Evolutionary conservation across 2,113 vertebrate species (phyloP), one percentile per base, ranked within the genome.

Genomic region (Nyctereutes procyonoides): DNA sequence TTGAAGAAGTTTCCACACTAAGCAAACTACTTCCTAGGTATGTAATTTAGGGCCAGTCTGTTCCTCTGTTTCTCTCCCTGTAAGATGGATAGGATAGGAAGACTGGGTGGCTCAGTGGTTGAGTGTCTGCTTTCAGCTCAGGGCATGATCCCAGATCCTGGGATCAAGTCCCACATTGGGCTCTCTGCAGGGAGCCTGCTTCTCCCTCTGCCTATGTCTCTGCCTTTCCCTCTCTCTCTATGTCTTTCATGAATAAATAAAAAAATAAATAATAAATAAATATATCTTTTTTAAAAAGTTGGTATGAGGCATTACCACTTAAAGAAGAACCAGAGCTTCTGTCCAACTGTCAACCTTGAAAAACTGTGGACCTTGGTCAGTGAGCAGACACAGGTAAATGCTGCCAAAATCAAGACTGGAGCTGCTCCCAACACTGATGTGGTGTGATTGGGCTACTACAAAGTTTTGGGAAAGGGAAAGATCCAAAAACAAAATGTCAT

Each of bases 1-100:
- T 60, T 91, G 48, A 98, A 92, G 30, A 95, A 92, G n/a, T 95
- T 95, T 69, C 38, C 65, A 95, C 38, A 81, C 5, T 38, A 3
- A 96, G 24, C 5, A 93, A 90, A 94, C 58, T 76, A 88, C 76
- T 88, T 96, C 32, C 38, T 83, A 87, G 51, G 30, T 93, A 48
- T 81, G 30, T 74, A 94, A 94, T 84, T 92, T 95, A 53, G 15
- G 53, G 17, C 51, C 55, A 86, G 24, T 76, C 79, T 88, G 22
- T 89, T 84, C 85, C 51, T 81, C 38, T 80, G 14, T 92, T 93
- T 65, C 55, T 92, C 9, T 62, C 48, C 14, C 19, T 92, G 65
- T 83, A 69, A 95, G 96, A 95, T 71, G 32, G 24, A 12, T 88
- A 16, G 43, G 43, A 43, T 43, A 43, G 43, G 43, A 43, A 43